Base-by-base conservation (phyloP, 2,797 vertebrate species). In the Falco berigora region DNA sequence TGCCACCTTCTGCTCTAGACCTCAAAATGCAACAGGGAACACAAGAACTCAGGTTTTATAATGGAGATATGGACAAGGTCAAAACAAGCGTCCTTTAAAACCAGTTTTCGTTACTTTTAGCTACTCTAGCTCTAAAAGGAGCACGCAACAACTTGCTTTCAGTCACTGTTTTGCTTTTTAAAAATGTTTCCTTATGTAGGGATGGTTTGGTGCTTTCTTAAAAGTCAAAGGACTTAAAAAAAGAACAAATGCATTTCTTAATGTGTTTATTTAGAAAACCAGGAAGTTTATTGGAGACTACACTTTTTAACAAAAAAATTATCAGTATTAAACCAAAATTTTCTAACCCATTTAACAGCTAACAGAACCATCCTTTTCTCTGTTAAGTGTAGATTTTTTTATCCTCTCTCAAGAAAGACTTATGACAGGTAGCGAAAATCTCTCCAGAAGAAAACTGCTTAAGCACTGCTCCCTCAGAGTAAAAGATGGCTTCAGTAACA, bases 401-500 rank as follows among this genome's bases (percentile, higher is more conserved):
- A 61, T 12, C 55, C 23, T 40, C 49, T 62, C 59, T 73, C 42
- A 62, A 42, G 53, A 52, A 64, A 76, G 34, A 53, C 49, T 75
- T 44, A 46, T 14, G 11, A 64, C 46, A 13, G 10, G 47, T 66
- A 79, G 50, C 40, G 84, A 81, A 81, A 86, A 47, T 47, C 23
- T 69, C 71, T 85, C 32, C 25, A 86, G 34, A 72, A 84, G 55
- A 79, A 75, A 94, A 47, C 40, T 86, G 47, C 53, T 78, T 50
- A 46, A 89, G 32, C 55, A 52, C 6, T 44, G 53, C 21, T 92
- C 42, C 24, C 22, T 86, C 59, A 81, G 55, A 83, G 72, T 24
- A 78, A 73, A 50, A 92, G 32, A 21, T 22, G n/a, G 95, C 49
- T 27, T 96, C 53, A 99, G 90, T 99, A 99, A 94, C 98, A 99